Conservation (phyloP, 2,113 vertebrate genomes). For the Poeciliopsis occidentalis region DNA sequence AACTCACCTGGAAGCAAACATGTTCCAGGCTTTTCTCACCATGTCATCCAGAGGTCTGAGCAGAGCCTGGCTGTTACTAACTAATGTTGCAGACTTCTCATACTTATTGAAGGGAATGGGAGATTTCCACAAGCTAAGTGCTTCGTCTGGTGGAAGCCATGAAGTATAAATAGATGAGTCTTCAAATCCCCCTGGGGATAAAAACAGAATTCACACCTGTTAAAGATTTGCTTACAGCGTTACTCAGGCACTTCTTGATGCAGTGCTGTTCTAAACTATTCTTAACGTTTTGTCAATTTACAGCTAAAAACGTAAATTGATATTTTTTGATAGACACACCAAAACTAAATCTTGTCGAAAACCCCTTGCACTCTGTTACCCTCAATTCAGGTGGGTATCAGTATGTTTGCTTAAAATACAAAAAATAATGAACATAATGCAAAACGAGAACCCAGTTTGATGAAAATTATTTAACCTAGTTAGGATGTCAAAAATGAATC, state of each 20-base stretch:
- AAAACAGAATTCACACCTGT: neutral
- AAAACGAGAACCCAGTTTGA: too few relatives aligned
- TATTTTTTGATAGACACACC: too few relatives aligned
- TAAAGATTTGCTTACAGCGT: neutral
- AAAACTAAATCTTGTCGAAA: too few relatives aligned
- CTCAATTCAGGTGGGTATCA: too few relatives aligned
- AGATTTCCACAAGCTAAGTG: slow-evolving; percentile 85
- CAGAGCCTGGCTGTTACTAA: slow-evolving; percentile 94
- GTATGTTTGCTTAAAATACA: too few relatives aligned
- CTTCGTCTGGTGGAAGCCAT: slow-evolving; percentile 83
- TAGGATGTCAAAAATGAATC: too few relatives aligned
- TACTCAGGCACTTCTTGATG: neutral
- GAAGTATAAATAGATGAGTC: slow-evolving; percentile 88
- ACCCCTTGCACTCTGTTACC: too few relatives aligned
- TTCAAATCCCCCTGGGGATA: slow-evolving; percentile 82
- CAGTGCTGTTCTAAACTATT: too few relatives aligned
- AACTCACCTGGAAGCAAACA: slow-evolving; percentile 97
- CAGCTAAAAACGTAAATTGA: too few relatives aligned
- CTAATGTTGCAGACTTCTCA: slow-evolving; percentile 89
- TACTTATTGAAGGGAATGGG: slow-evolving; percentile 90
- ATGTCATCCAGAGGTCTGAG: slow-evolving; percentile 87
- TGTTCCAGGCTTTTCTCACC: slow-evolving; percentile 96
- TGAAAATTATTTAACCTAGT: too few relatives aligned
- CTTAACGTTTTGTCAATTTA: too few relatives aligned
- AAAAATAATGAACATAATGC: too few relatives aligned